Evolutionary conservation across 2,888 invertebrate species (phyloP).

Genomic region (Drosophila mulleri): DNA sequence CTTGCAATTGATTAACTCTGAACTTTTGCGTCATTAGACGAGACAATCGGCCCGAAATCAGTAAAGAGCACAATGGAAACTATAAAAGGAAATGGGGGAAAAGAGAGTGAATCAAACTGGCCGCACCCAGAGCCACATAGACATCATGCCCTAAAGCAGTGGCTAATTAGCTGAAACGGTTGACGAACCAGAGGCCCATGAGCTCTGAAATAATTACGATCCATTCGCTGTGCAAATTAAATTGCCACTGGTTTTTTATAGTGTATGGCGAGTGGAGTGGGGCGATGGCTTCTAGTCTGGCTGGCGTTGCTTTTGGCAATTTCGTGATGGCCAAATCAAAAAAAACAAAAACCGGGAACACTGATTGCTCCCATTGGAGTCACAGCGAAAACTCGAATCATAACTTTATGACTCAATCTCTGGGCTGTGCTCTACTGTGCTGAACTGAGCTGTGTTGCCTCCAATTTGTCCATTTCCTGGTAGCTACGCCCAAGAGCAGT

Average conservation of each 20-base stretch:
- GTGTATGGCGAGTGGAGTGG: neutral
- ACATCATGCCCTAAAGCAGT: conserved; percentile 24
- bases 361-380: conserved; percentile 49
- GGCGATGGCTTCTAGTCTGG: conserved; percentile 36
- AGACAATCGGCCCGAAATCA: conserved; percentile 20
- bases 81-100: conserved; percentile 12
- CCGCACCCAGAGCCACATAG: conserved; percentile 41
- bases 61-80: conserved; percentile 12
- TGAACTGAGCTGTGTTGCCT: conserved; percentile 17
- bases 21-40: conserved; percentile 47
- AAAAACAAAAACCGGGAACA: conserved; percentile 16
- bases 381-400: conserved; percentile 22
- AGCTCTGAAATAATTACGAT: conserved; percentile 48
- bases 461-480: conserved; percentile 55
- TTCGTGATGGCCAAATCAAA: conserved; percentile 60
- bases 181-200: conserved; percentile 31
- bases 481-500: conserved; percentile 46
- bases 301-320: conserved; percentile 27
- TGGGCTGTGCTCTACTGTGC: conserved; percentile 12
- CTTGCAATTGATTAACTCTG: conserved; percentile 65
- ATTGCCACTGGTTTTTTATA: conserved; percentile 70
- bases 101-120: conserved; percentile 7
- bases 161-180: conserved; percentile 62
- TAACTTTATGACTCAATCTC: conserved; percentile 58
- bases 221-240: conserved; percentile 60